These are phyloP conservation scores for Naso thynnoides DNA, from an alignment of 2,797 vertebrate genomes.

Conservation along the genomic window DNA sequence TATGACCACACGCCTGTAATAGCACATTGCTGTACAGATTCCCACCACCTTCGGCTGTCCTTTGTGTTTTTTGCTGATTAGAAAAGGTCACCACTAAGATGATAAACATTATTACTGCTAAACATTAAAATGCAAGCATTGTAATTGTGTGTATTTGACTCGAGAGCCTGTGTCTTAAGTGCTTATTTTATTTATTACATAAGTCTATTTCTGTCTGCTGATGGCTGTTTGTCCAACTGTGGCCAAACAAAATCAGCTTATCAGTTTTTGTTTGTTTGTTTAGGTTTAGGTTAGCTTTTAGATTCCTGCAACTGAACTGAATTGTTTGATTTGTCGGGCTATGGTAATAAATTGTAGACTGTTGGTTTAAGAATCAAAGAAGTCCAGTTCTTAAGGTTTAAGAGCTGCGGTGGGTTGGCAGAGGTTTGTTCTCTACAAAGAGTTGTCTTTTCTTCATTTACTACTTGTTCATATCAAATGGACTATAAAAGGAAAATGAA, in stretches of 20 bases:
- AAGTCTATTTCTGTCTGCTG: background rate
- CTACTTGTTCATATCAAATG: background rate
- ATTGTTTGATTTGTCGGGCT: background rate
- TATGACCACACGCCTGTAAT: background rate
- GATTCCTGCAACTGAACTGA: constrained; percentile 3
- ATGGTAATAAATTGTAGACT: background rate
- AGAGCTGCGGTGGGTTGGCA: background rate
- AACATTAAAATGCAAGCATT: background rate
- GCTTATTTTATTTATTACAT: background rate
- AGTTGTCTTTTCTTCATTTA: constrained; percentile 10
- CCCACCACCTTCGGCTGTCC: background rate
- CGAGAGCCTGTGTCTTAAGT: background rate
- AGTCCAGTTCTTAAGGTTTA: background rate
- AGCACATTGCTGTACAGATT: too few species aligned
- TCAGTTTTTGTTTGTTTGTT: background rate
- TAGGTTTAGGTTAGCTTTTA: too few species aligned
- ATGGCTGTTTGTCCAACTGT: background rate
- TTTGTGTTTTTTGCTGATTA: background rate
- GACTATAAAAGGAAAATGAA: constrained; percentile 38
- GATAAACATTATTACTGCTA: too few species aligned
- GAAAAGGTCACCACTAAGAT: background rate
- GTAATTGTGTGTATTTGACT: background rate
- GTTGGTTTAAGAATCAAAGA: too few species aligned
- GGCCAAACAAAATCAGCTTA: background rate
- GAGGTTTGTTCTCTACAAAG: background rate